Base-by-base conservation (phyloP, 1,140 invertebrate species). In the Portunus trituberculatus region DNA sequence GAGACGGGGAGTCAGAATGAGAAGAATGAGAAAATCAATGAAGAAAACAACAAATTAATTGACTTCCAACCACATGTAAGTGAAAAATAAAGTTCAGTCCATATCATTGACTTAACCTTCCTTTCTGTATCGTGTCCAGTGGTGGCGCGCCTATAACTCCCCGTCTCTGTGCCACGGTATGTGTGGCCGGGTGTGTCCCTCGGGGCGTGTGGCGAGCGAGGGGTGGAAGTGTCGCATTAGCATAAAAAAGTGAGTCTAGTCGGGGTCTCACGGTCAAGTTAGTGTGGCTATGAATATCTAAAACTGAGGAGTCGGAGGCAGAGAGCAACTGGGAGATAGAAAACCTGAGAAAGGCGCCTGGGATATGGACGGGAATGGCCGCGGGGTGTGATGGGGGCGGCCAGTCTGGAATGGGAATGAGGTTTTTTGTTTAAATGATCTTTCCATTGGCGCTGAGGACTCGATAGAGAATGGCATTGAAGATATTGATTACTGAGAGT, bases 221-320 rank as follows among this genome's bases (percentile, higher is more conserved):
- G 25, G n/a, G 67, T 76, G 25, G 67, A 76, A 76, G 67, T 76
- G 67, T n/a, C 6, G 67, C 67, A 76, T 76, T 76, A 76, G 16
- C 25, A 76, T 76, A 76, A 76, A 76, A 76, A 76, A n/a, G 67
- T 76, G 16, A 25, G 12, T n/a, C 67, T 76, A 76, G 67, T 76
- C 25, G 4, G 67, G n/a, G 6, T 76, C 67, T 76, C 67, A 76
- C 67, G 67, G 67, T 76, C 67, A 76, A 76, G 67, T 76, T 76
- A 76, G 67, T 76, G 25, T 25, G 67, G 67, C 67, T 76, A 76
- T 76, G 67, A 76, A 76, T 76, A 76, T 76, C 67, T 76, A 76
- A 76, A 8, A n/a, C 20, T 76, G 67, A 76, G 25, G 20, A 76
- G 7, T 25, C 67, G 67, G 67, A 12, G 67, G 67, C 67, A 25